phyloP scores from a whole-genome alignment of 2,113 vertebrate species.

The Coracopsis vasa region DNA sequence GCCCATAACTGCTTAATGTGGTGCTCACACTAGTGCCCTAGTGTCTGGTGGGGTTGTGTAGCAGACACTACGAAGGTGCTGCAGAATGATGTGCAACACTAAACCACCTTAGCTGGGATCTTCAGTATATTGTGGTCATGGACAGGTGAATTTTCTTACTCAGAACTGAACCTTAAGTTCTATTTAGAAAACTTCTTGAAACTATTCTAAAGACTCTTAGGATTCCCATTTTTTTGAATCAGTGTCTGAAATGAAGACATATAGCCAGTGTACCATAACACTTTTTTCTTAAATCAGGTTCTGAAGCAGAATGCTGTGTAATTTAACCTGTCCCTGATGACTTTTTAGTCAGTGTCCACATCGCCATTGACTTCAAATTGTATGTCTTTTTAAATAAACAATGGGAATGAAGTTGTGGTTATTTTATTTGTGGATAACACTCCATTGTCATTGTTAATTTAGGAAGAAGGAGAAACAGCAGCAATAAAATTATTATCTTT shows the following conservation, averaged over 20 bases:
- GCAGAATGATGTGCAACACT: neutral
- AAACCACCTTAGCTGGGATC: neutral
- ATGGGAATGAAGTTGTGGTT: neutral
- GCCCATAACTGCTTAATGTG: neutral
- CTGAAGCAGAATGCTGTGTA: neutral
- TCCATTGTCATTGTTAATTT: neutral
- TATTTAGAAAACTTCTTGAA: neutral
- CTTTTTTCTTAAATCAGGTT: neutral
- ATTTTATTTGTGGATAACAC: neutral
- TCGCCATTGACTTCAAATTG: neutral
- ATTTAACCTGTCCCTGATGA: neutral
- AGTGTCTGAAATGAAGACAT: neutral
- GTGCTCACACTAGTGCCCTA: fast-evolving
- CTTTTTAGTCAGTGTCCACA: neutral
- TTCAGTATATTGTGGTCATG: neutral
- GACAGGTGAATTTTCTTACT: neutral
- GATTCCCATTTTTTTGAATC: neutral
- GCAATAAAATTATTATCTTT: too few relatives aligned
- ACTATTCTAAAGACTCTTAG: neutral
- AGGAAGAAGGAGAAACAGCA: too few relatives aligned
- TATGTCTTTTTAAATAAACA: neutral
- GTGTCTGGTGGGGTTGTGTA: neutral
- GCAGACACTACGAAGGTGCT: neutral
- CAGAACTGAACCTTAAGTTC: neutral
- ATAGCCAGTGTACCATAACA: neutral